Evolutionary conservation across 2,888 invertebrate genomes (phyloP).

Genomic region (Hypena proboscidalis): DNA sequence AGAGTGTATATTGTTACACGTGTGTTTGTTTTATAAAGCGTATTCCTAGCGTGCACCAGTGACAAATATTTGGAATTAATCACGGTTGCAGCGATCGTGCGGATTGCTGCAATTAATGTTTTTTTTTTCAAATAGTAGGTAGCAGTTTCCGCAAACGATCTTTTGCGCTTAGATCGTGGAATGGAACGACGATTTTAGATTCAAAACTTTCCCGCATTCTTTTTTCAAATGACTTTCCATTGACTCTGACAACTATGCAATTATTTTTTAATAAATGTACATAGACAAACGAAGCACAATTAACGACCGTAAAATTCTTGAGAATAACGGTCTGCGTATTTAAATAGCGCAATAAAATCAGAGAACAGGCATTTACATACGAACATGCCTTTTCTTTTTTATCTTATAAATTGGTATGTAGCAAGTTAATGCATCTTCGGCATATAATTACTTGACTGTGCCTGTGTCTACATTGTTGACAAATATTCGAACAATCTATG

Average conservation of each 20-base stretch:
- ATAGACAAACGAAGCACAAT: constrained; percentile 24
- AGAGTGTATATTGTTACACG: constrained; percentile 40
- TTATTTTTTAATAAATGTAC: constrained; percentile 32
- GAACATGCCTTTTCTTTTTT: constrained; percentile 3
- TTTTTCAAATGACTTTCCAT: constrained; percentile 18
- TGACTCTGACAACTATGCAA: constrained; percentile 28
- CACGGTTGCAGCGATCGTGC: constrained; percentile 42
- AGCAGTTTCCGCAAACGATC: constrained; percentile 29
- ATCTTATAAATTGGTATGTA: neutral
- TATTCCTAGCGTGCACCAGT: constrained; percentile 68
- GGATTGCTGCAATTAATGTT: no score
- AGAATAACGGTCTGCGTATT: constrained; percentile 13
- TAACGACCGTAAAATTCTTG: constrained; percentile 33
- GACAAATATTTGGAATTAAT: constrained; percentile 51
- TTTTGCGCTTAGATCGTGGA: constrained; percentile 36
- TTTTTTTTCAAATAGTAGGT: constrained; percentile 25
- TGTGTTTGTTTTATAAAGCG: constrained; percentile 31
- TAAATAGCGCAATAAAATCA: constrained; percentile 6
- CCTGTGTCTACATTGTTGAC: no score
- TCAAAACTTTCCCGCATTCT: constrained; percentile 14
- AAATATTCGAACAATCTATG: no score
- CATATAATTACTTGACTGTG: no score
- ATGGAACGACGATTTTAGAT: constrained; percentile 24
- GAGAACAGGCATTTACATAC: constrained; percentile 2
- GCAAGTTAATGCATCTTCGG: no score